Percentiles rank a stretch among this genome's conserved stretches.
These are phyloP conservation scores for Burhinus oedicnemus DNA, from an alignment of 2,113 vertebrate species.

Conservation along the genomic window DNA sequence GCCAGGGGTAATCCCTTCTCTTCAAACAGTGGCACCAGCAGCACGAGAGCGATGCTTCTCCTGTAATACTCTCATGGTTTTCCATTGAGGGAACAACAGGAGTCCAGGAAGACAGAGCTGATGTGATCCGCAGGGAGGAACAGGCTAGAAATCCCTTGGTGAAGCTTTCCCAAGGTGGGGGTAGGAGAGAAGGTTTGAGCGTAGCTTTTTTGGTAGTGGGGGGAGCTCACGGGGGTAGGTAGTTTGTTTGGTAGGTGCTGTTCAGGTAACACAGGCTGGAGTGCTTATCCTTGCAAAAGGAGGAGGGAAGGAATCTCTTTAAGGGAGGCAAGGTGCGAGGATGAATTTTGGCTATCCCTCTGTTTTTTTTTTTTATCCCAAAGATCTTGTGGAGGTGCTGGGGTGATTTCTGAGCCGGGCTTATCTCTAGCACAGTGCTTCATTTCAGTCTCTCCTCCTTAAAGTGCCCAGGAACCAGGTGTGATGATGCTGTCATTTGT, in stretches of 20 bases:
- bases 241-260: not conserved
- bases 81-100: not conserved
- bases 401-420: not conserved
- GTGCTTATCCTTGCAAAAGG: not conserved
- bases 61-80: not conserved
- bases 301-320: not conserved
- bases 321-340: not conserved
- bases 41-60: not conserved
- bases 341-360: not conserved
- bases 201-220: not conserved
- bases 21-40: not conserved
- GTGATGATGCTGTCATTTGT: not conserved
- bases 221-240: rapidly evolving
- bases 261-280: not conserved
- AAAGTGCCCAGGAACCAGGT: not conserved
- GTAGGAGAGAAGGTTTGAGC: not conserved
- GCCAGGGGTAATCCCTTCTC: not conserved
- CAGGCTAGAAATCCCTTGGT: not conserved
- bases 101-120: not conserved
- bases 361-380: not conserved
- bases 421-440: not conserved
- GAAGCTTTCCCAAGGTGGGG: not conserved
- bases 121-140: not conserved
- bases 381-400: not conserved
- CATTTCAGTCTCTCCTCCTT: not conserved